Evolutionary conservation across 2,797 vertebrate species (phyloP), one percentile per base, ranked within the genome.

Genomic region (Muscicapa striata): DNA sequence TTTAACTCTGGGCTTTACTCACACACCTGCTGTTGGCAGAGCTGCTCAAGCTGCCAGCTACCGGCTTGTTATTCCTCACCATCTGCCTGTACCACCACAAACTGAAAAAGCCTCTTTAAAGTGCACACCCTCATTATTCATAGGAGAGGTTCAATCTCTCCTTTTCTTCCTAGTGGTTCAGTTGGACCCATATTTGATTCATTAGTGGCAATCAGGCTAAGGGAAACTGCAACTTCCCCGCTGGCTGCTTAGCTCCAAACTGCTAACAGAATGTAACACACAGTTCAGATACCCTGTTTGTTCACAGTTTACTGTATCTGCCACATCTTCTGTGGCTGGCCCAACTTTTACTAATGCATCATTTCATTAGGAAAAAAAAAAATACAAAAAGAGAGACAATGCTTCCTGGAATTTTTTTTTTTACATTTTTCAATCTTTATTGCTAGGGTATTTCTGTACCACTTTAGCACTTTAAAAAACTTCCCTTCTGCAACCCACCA

Each of bases 11-110:
- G 74, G 36, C 17, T 69, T 77, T 55, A 55, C 41, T 86, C 66
- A 63, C 49, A 70, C 36, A 78, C 81, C 68, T 67, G 75, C 72
- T 80, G 75, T 38, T 16, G 18, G 84, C 70, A 87, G 79, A 40
- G 64, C 64, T 76, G 61, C 68, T 80, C 48, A 74, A 77, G 34
- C 91, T 92, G 95, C 78, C 82, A 96, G 57, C 57, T 57, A 57
- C 64, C 52, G 29, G 22, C 49, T 83, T 70, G 84, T 67, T 87
- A 82, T 82, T 91, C 45, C 52, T 87, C 84, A 85, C 91, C 79
- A 83, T 85, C 87, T 85, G 89, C 61, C 62, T 82, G 13, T 43
- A 83, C 36, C 84, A 84, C 79, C 84, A 89, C 84, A 64, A 74
- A 61, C 45, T n/a, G 16, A 68, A 70, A 57, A 54, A 84, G 40